These are phyloP conservation scores for Corella eumyota DNA, from an alignment of 23 tunicate genomes.

Conservation along the genomic window DNA sequence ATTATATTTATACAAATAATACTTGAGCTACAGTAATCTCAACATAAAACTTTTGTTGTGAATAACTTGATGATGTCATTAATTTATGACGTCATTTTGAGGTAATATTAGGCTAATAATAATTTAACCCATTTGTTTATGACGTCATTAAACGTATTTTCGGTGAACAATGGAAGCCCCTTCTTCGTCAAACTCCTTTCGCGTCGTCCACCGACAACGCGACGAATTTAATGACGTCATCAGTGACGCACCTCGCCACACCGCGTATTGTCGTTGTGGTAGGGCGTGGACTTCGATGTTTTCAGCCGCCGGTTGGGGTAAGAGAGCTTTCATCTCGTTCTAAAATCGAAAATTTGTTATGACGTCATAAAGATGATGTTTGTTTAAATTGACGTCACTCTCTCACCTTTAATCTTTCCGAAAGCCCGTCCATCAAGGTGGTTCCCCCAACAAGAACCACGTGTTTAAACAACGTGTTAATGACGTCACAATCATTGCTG, in stretches of 20 bases:
- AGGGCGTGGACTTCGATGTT: constrained; percentile 20
- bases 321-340: constrained; percentile 15
- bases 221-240: constrained; percentile 46
- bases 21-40: too few species aligned
- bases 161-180: constrained; percentile 45
- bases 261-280: constrained; percentile 59
- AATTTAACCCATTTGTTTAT: too few species aligned
- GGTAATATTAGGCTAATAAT: too few species aligned
- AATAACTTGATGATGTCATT: too few species aligned
- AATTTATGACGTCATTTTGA: too few species aligned
- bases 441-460: constrained; percentile 42
- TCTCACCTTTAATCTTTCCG: constrained; percentile 28
- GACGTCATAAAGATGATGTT: too few species aligned
- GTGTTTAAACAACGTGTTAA: constrained; percentile 10
- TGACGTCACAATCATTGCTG: neutral
- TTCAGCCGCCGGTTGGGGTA: constrained; percentile 4
- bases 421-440: constrained; percentile 37
- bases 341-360: constrained; percentile 1
- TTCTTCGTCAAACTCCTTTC: constrained; percentile 35
- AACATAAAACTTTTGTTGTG: too few species aligned
- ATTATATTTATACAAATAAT: too few species aligned
- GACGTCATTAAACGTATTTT: constrained; percentile 41
- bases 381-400: too few species aligned
- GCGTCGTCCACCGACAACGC: constrained; percentile 38
- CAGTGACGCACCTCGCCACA: constrained; percentile 49